Evolutionary conservation across 1,140 invertebrate species (phyloP).

Genomic region (Euglossa dilemma): DNA sequence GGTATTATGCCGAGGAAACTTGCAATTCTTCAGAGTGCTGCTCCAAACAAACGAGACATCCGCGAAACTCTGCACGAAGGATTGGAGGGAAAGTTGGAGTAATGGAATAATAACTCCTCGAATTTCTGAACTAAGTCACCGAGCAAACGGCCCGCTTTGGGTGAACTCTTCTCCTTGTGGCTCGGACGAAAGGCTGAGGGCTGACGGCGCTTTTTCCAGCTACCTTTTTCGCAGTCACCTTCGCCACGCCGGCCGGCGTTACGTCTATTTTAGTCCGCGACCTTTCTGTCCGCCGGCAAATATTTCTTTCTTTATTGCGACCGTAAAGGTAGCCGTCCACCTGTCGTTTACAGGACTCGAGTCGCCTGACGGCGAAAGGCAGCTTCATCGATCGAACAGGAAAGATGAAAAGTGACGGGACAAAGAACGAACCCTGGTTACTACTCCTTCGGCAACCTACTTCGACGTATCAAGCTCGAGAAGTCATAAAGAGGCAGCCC

Average conservation of each 20-base stretch:
- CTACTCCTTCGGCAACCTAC: neutral
- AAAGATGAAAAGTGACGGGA: conserved; percentile 13
- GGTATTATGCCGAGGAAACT: too few relatives aligned
- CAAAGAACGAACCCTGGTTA: neutral
- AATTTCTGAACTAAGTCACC: neutral
- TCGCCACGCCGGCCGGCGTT: neutral
- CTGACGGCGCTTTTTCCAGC: neutral
- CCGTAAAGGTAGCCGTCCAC: conserved; percentile 10
- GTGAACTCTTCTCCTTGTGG: neutral
- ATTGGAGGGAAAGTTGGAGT: neutral
- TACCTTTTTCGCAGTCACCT: conserved; percentile 1
- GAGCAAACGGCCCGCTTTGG: neutral
- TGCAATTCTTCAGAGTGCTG: too few relatives aligned
- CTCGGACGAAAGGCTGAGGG: neutral
- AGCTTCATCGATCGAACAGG: conserved; percentile 17
- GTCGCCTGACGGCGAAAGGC: neutral
- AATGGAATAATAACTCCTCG: neutral
- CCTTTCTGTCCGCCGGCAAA: conserved; percentile 18
- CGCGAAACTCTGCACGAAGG: too few relatives aligned
- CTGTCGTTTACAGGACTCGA: conserved; percentile 12
- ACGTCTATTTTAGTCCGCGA: conserved; percentile 38
- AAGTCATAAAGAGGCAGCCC: neutral
- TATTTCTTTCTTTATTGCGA: conserved; percentile 20
- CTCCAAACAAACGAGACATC: too few relatives aligned
- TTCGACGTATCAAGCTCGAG: neutral